Evolutionary conservation across 2,888 invertebrate species (phyloP).

Genomic region (Microplitis manilae): DNA sequence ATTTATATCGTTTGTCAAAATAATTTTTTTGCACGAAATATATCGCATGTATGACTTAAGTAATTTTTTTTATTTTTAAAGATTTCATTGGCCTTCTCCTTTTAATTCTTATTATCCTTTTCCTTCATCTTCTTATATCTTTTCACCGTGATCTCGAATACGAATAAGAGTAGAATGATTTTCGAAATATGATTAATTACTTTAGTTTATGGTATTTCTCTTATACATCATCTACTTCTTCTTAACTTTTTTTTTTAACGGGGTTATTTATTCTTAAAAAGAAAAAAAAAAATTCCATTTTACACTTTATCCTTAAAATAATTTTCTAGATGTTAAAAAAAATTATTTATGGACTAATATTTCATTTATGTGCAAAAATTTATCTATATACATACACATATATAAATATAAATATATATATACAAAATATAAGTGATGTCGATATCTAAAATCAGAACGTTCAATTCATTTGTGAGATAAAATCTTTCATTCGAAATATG

Average conservation of each 20-base stretch:
- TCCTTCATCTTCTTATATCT: slow-evolving; percentile 60
- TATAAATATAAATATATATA: neutral
- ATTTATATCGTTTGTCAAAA: too few relatives aligned
- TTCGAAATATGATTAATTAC: slow-evolving; percentile 72
- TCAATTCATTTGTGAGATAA: slow-evolving; percentile 72
- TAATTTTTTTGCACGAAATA: too few relatives aligned
- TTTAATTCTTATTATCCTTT: slow-evolving; percentile 50
- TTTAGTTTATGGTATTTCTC: slow-evolving; percentile 51
- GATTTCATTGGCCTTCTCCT: slow-evolving; percentile 3
- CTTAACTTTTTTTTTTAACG: slow-evolving; percentile 15
- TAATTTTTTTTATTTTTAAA: slow-evolving; percentile 10
- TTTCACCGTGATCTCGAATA: slow-evolving; percentile 64
- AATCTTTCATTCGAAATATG: slow-evolving; percentile 71
- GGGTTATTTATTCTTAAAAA: neutral
- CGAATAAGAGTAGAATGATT: slow-evolving; percentile 62
- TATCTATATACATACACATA: neutral
- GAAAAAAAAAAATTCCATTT: neutral
- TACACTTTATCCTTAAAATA: slow-evolving; percentile 12
- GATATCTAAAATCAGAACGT: slow-evolving; percentile 70
- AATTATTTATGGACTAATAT: neutral
- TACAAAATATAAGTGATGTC: neutral
- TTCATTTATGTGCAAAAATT: neutral
- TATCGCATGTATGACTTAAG: too few relatives aligned
- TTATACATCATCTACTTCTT: slow-evolving; percentile 35
- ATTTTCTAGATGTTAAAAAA: neutral